phyloP scores from a whole-genome alignment of 2,113 vertebrate genomes.

The Prionailurus viverrinus region DNA sequence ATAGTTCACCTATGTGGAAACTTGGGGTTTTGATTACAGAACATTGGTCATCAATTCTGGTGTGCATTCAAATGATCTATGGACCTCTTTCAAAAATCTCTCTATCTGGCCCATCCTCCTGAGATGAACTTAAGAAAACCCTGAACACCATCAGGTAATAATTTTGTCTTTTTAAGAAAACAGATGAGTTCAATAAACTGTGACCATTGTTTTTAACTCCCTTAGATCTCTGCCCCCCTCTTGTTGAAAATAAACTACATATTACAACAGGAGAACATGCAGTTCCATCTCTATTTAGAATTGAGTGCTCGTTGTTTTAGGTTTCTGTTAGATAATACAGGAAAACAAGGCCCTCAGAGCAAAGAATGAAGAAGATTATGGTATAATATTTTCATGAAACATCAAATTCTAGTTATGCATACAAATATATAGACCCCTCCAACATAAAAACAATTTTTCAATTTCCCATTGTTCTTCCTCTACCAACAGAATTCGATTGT shows the following conservation, averaged over 20 bases:
- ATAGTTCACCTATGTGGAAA: neutral
- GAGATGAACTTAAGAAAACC: slow-evolving; percentile 16
- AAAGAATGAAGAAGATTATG: neutral
- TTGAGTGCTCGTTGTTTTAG: neutral
- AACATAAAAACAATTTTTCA: neutral
- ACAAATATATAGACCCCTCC: neutral
- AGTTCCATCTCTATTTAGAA: slow-evolving; percentile 6
- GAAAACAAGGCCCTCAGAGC: neutral
- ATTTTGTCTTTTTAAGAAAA: slow-evolving; percentile 54
- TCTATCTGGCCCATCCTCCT: neutral
- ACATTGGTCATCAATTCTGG: neutral
- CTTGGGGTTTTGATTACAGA: neutral
- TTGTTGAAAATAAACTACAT: slow-evolving; percentile 23
- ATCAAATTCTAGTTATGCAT: neutral
- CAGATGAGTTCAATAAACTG: slow-evolving; percentile 54
- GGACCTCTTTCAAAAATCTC: slow-evolving; percentile 16
- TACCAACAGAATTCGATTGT: neutral
- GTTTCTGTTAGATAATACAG: neutral
- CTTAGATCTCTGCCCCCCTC: neutral
- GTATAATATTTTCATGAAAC: neutral
- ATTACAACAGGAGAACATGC: neutral
- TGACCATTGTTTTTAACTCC: slow-evolving; percentile 42
- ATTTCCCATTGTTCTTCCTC: neutral
- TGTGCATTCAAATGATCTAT: neutral
- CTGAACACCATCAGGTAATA: slow-evolving; percentile 10